A percentile compares a stretch with the other conserved stretches of the same genome.
Evolutionary conservation across 2,888 invertebrate genomes (phyloP).

Genomic region (Ormyrus pomaceus): DNA sequence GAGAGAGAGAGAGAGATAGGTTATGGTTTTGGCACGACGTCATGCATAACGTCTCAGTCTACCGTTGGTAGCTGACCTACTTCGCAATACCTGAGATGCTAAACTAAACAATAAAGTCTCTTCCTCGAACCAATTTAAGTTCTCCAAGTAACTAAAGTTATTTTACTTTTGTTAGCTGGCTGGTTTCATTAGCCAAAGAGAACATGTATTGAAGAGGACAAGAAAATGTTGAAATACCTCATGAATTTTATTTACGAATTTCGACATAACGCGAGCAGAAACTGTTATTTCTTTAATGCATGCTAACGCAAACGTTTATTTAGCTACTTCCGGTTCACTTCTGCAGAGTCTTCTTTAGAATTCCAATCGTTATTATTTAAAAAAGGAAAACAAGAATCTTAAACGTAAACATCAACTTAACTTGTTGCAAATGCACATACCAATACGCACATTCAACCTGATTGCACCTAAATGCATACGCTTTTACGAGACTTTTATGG

Average conservation of each 20-base stretch:
- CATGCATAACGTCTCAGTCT: slow-evolving; percentile 2
- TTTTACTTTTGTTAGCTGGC: slow-evolving; percentile 5
- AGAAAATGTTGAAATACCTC: no score
- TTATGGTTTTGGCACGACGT: slow-evolving; percentile 6
- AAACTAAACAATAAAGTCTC: slow-evolving; percentile 22
- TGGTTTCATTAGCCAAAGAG: neutral
- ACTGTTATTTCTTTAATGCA: neutral
- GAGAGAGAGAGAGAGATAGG: neutral
- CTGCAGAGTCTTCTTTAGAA: no score
- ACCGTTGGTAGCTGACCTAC: slow-evolving; percentile 5
- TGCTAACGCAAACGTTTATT: no score
- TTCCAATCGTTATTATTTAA: no score
- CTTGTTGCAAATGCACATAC: no score
- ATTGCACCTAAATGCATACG: no score
- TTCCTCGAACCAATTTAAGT: slow-evolving; percentile 24
- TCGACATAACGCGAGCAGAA: neutral
- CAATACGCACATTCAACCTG: no score
- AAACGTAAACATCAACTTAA: no score
- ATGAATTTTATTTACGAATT: no score
- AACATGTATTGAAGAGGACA: no score
- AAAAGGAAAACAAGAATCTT: no score
- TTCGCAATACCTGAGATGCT: neutral
- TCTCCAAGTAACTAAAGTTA: neutral
- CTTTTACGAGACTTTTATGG: no score
- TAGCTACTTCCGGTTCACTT: neutral